Conservation (phyloP, 2,888 invertebrate species). For the Eupithecia abbreviata region DNA sequence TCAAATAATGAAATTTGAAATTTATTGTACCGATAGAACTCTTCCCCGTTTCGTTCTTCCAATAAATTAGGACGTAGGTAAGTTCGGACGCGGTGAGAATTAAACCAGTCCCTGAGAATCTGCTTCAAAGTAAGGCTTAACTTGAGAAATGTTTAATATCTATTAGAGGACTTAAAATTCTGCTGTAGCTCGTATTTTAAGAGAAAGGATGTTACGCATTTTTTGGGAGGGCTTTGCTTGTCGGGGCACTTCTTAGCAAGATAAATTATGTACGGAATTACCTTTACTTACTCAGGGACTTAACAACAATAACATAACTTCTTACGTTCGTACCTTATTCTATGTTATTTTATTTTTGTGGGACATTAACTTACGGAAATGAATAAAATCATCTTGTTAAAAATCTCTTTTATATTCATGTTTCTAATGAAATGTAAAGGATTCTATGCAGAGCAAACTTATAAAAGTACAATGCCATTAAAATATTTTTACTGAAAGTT, state of each 20-base stretch:
- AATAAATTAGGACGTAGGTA: constrained; percentile 71
- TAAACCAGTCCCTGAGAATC: constrained; percentile 54
- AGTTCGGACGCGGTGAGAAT: constrained; percentile 60
- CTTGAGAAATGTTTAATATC: constrained; percentile 54
- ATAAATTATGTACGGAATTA: constrained; percentile 7
- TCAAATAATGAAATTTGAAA: constrained; percentile 83
- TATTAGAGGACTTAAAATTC: constrained; percentile 46
- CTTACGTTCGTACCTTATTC: background rate
- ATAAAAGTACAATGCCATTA: constrained; percentile 15
- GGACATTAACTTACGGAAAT: background rate
- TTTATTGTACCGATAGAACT: constrained; percentile 77
- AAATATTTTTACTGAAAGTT: constrained; percentile 22
- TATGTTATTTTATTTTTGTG: background rate
- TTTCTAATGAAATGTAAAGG: background rate
- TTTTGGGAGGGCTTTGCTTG: constrained; percentile 8
- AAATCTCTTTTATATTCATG: background rate
- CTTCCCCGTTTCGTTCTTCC: constrained; percentile 65
- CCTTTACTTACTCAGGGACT: constrained; percentile 2
- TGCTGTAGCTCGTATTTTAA: constrained; percentile 34
- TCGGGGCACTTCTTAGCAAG: constrained; percentile 1
- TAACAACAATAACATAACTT: background rate
- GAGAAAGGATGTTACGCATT: constrained; percentile 9
- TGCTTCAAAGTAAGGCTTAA: constrained; percentile 54
- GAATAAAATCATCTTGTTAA: background rate
- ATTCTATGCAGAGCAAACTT: background rate